Conservation (phyloP, 2,888 invertebrate species). For the Limnephilus auricula region DNA sequence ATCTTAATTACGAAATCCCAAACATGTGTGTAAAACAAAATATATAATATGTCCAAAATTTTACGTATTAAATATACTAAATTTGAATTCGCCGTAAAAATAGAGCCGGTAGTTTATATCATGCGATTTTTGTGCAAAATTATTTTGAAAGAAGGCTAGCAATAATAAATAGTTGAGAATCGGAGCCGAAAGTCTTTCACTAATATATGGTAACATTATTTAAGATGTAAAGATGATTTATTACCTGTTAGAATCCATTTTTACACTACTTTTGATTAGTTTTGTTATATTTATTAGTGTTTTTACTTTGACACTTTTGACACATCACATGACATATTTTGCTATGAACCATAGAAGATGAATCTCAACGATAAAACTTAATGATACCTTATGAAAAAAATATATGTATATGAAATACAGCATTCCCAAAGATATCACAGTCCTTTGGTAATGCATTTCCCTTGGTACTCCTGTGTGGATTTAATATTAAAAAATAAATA, state of each 20-base stretch:
- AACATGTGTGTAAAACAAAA: neutral
- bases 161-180: neutral
- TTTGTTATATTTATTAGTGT: neutral
- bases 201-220: neutral
- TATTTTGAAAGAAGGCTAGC: neutral
- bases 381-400: neutral
- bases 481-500: neutral
- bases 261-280: neutral
- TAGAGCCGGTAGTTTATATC: neutral
- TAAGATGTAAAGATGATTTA: neutral
- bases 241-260: neutral
- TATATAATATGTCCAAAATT: neutral
- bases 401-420: neutral
- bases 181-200: neutral
- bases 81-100: neutral
- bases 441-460: neutral
- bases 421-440: too few relatives aligned
- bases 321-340: constrained; percentile 2
- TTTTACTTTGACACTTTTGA: neutral
- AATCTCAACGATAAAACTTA: neutral
- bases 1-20: neutral
- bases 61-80: neutral
- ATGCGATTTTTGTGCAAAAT: neutral
- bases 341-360: neutral
- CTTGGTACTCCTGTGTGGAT: neutral